These are phyloP conservation scores for Zophobas morio DNA, from an alignment of 1,140 invertebrate species.

Conservation along the genomic window DNA sequence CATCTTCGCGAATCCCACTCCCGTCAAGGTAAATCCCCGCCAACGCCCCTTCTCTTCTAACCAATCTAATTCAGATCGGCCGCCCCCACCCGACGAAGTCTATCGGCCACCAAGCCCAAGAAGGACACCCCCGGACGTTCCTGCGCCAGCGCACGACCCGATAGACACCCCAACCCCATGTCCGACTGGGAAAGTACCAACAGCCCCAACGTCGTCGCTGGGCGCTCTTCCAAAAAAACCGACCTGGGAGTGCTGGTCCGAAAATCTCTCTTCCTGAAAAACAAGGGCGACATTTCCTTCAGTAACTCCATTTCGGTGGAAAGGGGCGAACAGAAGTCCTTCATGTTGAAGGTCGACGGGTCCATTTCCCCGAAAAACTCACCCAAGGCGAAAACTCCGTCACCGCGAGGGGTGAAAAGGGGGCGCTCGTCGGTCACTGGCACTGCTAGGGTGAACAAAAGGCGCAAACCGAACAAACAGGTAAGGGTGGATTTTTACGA, in stretches of 20 bases:
- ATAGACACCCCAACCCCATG: not conserved
- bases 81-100: not conserved
- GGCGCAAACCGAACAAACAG: not conserved
- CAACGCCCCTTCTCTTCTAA: not conserved
- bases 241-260: not conserved
- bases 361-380: not conserved
- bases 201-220: not conserved
- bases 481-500: not conserved
- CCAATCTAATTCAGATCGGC: not conserved
- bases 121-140: not conserved
- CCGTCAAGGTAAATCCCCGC: not conserved
- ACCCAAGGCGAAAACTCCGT: not conserved
- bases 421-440: not conserved
- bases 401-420: slow-evolving; percentile 13
- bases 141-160: not conserved
- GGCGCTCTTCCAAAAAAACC: not conserved
- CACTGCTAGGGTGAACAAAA: not conserved
- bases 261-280: slow-evolving; percentile 19
- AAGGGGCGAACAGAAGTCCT: not conserved
- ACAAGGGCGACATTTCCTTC: slow-evolving; percentile 4
- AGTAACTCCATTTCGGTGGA: not conserved
- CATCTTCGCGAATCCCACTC: not conserved
- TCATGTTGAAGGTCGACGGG: not conserved
- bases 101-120: not conserved
- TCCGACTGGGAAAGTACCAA: slow-evolving; percentile 7